Conservation (phyloP, 2,888 invertebrate genomes). For the Zootermopsis nevadensis region DNA sequence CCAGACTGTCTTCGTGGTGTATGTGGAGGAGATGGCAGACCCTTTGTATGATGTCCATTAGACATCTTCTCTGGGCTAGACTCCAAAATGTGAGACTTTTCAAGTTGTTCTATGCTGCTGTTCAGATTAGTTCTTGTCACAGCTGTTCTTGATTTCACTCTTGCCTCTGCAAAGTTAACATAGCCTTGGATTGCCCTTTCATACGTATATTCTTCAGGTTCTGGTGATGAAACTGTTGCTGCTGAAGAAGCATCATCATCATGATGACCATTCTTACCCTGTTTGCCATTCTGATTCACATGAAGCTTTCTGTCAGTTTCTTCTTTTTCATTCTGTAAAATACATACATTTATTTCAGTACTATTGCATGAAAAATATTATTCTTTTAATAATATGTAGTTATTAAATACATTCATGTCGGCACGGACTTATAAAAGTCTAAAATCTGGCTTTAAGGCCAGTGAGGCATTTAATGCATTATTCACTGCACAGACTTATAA, state of each 20-base stretch:
- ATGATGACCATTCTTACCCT: slow-evolving; percentile 51
- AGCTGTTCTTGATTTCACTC: slow-evolving; percentile 71
- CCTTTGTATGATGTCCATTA: slow-evolving; percentile 40
- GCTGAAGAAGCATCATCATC: slow-evolving; percentile 74
- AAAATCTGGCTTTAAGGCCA: no score
- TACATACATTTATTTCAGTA: not conserved
- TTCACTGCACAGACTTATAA: no score
- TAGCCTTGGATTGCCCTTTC: slow-evolving; percentile 90
- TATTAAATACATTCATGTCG: not conserved
- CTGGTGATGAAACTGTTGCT: slow-evolving; percentile 63
- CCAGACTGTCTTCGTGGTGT: slow-evolving; percentile 57
- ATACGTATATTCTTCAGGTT: slow-evolving; percentile 79
- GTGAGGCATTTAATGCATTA: no score
- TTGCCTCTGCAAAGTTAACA: slow-evolving; percentile 70
- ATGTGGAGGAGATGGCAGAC: slow-evolving; percentile 52
- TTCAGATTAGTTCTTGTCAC: slow-evolving; percentile 59
- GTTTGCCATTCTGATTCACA: slow-evolving; percentile 45
- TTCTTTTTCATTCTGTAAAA: slow-evolving; percentile 69
- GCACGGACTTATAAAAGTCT: no score
- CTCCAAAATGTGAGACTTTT: not conserved
- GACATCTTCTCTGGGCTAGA: slow-evolving; percentile 24
- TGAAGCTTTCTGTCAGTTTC: slow-evolving; percentile 10
- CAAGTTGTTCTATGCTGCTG: slow-evolving; percentile 66
- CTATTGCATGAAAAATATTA: not conserved
- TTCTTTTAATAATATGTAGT: slow-evolving; percentile 1